Evolutionary conservation across 2,888 invertebrate species (phyloP).

Genomic region (Lathronympha strigana): DNA sequence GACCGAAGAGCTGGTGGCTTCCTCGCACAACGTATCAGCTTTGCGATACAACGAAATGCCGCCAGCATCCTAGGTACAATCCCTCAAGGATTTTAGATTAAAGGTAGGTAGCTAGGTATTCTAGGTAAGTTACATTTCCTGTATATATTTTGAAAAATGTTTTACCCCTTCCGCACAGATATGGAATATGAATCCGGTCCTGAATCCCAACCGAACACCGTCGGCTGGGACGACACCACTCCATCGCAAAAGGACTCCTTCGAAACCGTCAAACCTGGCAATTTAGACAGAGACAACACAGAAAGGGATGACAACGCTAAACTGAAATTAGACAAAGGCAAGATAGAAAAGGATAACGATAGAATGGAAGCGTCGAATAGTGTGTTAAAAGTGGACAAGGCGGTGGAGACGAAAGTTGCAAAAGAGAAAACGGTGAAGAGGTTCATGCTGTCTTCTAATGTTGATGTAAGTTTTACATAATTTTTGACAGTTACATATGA

Average conservation of each 20-base stretch:
- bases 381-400: slow-evolving; percentile 1
- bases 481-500: no score
- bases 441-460: slow-evolving; percentile 79
- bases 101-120: no score
- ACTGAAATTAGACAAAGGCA: background rate
- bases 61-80: no score
- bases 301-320: background rate
- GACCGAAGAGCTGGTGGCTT: no score
- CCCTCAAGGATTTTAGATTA: no score
- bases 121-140: no score
- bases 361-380: background rate
- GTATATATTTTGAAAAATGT: no score
- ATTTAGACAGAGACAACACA: background rate
- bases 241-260: slow-evolving; percentile 45
- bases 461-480: slow-evolving; percentile 69
- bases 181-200: slow-evolving; percentile 66
- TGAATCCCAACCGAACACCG: slow-evolving; percentile 86
- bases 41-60: no score
- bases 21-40: no score
- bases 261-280: background rate
- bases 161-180: slow-evolving; percentile 38
- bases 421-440: slow-evolving; percentile 51
- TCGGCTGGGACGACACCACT: slow-evolving; percentile 89
- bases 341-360: background rate
- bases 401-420: background rate